Percentiles rank a stretch among this genome's conserved stretches.
phyloP scores from a whole-genome alignment of 2,888 invertebrate species.

The Diarsia mendica region DNA sequence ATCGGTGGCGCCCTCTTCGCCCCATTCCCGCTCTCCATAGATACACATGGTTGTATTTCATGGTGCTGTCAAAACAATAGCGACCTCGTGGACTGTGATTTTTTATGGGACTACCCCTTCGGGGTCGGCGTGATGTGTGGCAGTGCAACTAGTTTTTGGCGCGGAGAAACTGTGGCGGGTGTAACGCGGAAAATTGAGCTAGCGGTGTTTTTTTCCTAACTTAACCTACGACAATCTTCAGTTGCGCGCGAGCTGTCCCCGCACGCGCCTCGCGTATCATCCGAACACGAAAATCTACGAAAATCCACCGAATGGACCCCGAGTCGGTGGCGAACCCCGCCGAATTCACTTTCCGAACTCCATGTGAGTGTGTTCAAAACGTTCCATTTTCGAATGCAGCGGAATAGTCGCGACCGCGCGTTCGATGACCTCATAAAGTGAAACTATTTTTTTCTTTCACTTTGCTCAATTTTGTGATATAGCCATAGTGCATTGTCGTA shows the following conservation, averaged over 20 bases:
- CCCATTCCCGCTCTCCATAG: slow-evolving; percentile 68
- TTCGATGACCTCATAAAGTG: slow-evolving; percentile 84
- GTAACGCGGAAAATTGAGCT: slow-evolving; percentile 86
- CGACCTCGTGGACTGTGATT: slow-evolving; percentile 71
- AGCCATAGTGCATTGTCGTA: slow-evolving; percentile 87
- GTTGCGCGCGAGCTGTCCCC: slow-evolving; percentile 88
- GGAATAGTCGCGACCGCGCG: slow-evolving; percentile 74
- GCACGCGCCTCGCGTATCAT: slow-evolving; percentile 82
- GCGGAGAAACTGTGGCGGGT: slow-evolving; percentile 78
- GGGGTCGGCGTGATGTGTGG: slow-evolving; percentile 68
- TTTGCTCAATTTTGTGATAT: slow-evolving; percentile 89
- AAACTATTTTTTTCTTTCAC: slow-evolving; percentile 81
- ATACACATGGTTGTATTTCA: slow-evolving; percentile 77
- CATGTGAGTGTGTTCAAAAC: slow-evolving; percentile 73
- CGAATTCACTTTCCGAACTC: slow-evolving; percentile 78
- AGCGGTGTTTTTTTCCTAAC: slow-evolving; percentile 87
- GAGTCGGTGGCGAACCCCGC: slow-evolving; percentile 73
- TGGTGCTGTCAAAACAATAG: slow-evolving; percentile 87
- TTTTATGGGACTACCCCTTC: slow-evolving; percentile 59
- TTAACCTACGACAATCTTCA: slow-evolving; percentile 89
- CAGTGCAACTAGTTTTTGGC: slow-evolving; percentile 77
- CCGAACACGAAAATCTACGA: slow-evolving; percentile 78
- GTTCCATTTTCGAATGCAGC: slow-evolving; percentile 79
- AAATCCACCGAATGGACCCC: slow-evolving; percentile 82
- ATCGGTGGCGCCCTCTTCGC: slow-evolving; percentile 82